Evolutionary conservation across 1,140 invertebrate species (phyloP), one percentile per base, ranked within the genome.

Genomic region (Anagrus nilaparvatae): DNA sequence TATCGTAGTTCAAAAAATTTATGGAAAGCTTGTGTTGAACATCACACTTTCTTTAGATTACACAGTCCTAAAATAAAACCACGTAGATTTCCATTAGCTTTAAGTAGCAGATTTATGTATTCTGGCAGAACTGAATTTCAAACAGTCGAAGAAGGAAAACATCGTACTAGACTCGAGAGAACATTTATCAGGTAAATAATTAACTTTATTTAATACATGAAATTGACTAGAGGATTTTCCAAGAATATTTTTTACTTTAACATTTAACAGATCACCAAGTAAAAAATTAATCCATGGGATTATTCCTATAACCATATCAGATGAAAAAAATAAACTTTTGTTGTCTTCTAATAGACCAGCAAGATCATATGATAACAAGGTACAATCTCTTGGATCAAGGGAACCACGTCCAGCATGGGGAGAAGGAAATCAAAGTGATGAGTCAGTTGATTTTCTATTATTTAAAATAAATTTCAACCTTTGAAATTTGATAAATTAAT

Each of bases 21-120:
- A 20, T 98, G 94, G 94, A 94, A 96, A 63, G 88, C 88, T 3
- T 97, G 93, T 56, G 94, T 98, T 3, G 95, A 98, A 66, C 87
- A 97, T 63, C 95, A 99, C 66, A 92, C 94, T 5, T 99, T 99
- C 74, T 98, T 98, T 69, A 76, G 94, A 13, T 72, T 98, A 25
- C 84, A 95, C 54, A 84, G 83, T 29, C 88, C 90, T 1, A 77
- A 81, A 64, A 64, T 80, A 48, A 72, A 79, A 39, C 60, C 70
- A 8, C 67, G 78, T 32, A 73, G 79, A 40, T 79, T 81, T 56
- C 74, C 74, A 31, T 63, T 81, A 28, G 75, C 76, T 5, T 59
- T 82, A 47, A 78, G 70, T 50, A 73, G 74, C 35, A 72, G 76
- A 51, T 83, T 86, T 57, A 75, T 76, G 23, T 86, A 83, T 63